These are phyloP conservation scores for Drosophila yakuba DNA, from an alignment of 1,140 invertebrate species.

Conservation along the genomic window DNA sequence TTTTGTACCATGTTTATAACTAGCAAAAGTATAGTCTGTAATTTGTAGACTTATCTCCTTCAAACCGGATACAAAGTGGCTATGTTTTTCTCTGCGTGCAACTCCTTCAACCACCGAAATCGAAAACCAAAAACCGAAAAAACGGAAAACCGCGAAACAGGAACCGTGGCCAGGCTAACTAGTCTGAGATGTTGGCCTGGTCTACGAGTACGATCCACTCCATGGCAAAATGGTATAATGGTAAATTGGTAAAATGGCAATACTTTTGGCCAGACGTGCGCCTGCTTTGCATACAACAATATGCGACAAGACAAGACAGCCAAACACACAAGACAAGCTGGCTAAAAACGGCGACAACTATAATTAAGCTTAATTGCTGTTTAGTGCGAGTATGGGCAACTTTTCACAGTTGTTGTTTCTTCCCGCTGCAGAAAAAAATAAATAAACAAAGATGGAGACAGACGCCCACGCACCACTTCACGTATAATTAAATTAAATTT, in stretches of 20 bases:
- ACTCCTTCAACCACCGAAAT: conserved; percentile 36
- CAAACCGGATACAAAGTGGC: neutral
- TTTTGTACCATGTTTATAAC: too few relatives aligned
- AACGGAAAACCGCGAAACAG: conserved; percentile 62
- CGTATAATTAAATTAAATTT: conserved; percentile 75
- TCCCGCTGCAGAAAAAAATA: neutral
- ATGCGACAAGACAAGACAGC: conserved; percentile 64
- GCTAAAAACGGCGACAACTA: conserved; percentile 82
- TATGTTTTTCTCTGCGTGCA: conserved; percentile 11
- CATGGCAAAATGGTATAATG: conserved; percentile 6
- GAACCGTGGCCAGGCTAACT: conserved; percentile 73
- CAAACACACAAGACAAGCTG: conserved; percentile 66
- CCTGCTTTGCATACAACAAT: conserved; percentile 77
- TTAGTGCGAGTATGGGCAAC: conserved; percentile 69
- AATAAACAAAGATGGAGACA: conserved; percentile 30
- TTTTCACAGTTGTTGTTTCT: conserved; percentile 36
- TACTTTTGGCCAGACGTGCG: conserved; percentile 55
- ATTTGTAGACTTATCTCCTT: too few relatives aligned
- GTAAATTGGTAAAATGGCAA: conserved; percentile 14
- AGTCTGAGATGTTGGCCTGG: conserved; percentile 37
- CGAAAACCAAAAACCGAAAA: conserved; percentile 52
- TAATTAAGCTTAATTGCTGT: conserved; percentile 84
- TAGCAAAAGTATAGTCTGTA: too few relatives aligned
- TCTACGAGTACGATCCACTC: conserved; percentile 8
- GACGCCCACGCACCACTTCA: conserved; percentile 39